Evolutionary conservation across 2,797 vertebrate genomes (phyloP), one percentile per base, ranked within the genome.

Genomic region (Darevskia nairensis): DNA sequence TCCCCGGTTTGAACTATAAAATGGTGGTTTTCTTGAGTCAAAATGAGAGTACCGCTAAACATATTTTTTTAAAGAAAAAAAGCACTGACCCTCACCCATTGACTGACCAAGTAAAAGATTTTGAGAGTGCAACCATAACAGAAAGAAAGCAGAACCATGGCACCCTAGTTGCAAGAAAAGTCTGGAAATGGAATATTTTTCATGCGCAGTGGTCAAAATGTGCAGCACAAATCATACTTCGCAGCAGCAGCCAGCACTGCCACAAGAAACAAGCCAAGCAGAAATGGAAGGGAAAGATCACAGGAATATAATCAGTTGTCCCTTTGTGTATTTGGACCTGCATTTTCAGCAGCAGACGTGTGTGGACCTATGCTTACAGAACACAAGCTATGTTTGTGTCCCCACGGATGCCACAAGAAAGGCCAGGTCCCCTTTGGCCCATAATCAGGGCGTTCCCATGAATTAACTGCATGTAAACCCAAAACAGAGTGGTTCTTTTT

Each of bases 401-500:
- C 44, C 44, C 41, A 78, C n/a, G 25, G 4, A 78, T 41, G 76
- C 27, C 27, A 15, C 44, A n/a, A 78, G 9, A n/a, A 44, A 46
- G 19, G 72, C 72, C 32, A 75, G 72, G 32, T 32, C 1, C 86
- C 77, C 3, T 68, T 55, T 69, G 86, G 72, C 17, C 44, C 0
- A 4, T 87, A 66, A 0, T 29, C 81, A 66, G 84, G 82, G 55
- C 29, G 27, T 2, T 2, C 44, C 84, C 85, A 82, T 90, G 87
- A 83, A 89, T 59, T 83, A 68, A 19, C 79, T 89, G 86, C 19
- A 81, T 25, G 6, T 83, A 84, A 44, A 80, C 10, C 80, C 23
- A 29, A 91, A 55, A 78, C 7, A 77, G 88, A 85, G 39, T 91
- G 44, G 88, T 85, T 89, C 89, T 35, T 85, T 89, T 80, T 89